Evolutionary conservation across 2,113 vertebrate species (phyloP).

Genomic region (Lipophrys pholis): DNA sequence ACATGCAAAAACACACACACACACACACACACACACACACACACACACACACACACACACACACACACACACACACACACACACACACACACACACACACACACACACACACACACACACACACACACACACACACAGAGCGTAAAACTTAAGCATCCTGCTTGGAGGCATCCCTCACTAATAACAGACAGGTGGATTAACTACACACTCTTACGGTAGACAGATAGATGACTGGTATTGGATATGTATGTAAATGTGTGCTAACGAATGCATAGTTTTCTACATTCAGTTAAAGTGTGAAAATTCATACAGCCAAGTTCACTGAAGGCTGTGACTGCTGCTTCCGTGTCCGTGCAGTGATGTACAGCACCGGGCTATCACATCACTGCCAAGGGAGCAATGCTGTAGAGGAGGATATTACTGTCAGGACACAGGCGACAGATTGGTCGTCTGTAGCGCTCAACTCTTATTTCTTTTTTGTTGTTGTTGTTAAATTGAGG

Average conservation of each 20-base stretch:
- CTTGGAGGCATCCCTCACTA: constrained; percentile 63
- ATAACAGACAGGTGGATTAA: constrained; percentile 78
- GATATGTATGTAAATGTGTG: constrained; percentile 75
- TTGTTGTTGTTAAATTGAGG: constrained; percentile 51
- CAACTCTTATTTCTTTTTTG: constrained; percentile 48
- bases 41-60: constrained; percentile 31
- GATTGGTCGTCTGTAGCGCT: constrained; percentile 54
- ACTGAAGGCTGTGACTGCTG: constrained; percentile 50
- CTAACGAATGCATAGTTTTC: constrained; percentile 68
- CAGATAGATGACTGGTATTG: constrained; percentile 66
- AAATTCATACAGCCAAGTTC: constrained; percentile 64
- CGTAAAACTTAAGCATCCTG: constrained; percentile 51
- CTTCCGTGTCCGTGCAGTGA: constrained; percentile 69
- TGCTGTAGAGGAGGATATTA: constrained; percentile 73
- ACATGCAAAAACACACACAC: constrained; percentile 42
- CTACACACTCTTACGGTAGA: constrained; percentile 50
- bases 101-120: constrained; percentile 51
- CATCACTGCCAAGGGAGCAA: constrained; percentile 71
- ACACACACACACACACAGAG: constrained; percentile 29
- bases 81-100: no score
- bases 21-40: constrained; percentile 31
- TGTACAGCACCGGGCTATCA: constrained; percentile 67
- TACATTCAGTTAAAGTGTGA: constrained; percentile 68
- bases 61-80: constrained; percentile 30
- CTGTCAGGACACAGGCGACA: constrained; percentile 69